Base-by-base conservation (phyloP, 2,888 invertebrate species). In the Gastracanthus pulcherrimus region DNA sequence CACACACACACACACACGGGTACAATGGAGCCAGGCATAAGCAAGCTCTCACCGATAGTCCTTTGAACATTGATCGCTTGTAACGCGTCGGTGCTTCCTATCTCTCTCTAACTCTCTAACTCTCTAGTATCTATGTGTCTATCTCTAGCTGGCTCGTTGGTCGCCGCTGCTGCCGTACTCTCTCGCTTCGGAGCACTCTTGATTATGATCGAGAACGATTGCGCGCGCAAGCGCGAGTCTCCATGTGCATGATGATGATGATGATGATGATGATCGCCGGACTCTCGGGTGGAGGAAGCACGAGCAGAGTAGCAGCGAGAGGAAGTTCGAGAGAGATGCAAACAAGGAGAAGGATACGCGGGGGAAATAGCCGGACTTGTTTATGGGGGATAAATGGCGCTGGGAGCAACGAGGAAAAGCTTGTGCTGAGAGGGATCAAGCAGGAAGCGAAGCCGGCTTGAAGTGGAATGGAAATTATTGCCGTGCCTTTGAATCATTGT, bases 121-220 rank as follows among this genome's bases (percentile, higher is more conserved):
- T 79, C 76, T 77, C 78, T 62, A 80, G 19, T 29, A 0, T 41
- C 5, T 51, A 51, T 23, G 19, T 3, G 6, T 0, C 19, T 19
- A 16, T 23, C 23, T 23, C 3, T 26, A 2, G n/a, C n/a, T 55
- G 55, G n/a, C 26, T 13, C 26, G 26, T n/a, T n/a, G n/a, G n/a
- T n/a, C n/a, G n/a, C n/a, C n/a, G n/a, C n/a, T n/a, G n/a, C n/a
- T n/a, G n/a, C n/a, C n/a, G n/a, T n/a, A n/a, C n/a, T n/a, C n/a
- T n/a, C 19, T 38, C 58, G 16, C 48, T 74, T n/a, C 19, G 38
- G 31, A 74, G 70, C 83, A 3, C 79, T 78, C 74, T 81, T 74
- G 83, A 84, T 84, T 84, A 83, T 82, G 60, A 82, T 81, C 66
- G 76, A 81, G 78, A 78, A 66, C 80, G 74, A 81, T 76, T 72